A percentile compares a stretch with the other conserved stretches of the same genome.
These are phyloP conservation scores for Charadrius vociferus DNA, from an alignment of 2,113 vertebrate species.

Conservation along the genomic window DNA sequence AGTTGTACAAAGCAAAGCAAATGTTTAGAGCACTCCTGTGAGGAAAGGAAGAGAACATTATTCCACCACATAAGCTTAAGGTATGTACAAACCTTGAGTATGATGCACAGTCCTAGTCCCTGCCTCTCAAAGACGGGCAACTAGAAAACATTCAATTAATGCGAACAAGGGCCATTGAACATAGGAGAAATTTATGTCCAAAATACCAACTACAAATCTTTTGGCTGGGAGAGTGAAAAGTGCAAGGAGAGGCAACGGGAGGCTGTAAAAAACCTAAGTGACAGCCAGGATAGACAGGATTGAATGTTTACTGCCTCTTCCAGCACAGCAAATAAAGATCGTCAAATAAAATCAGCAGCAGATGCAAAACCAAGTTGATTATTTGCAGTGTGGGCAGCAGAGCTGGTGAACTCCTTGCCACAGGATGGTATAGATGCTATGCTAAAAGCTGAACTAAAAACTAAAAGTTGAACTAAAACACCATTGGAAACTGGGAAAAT, in stretches of 20 bases:
- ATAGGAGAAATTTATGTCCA: background rate
- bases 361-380: background rate
- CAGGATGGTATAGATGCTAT: accelerated
- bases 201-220: background rate
- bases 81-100: background rate
- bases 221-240: background rate
- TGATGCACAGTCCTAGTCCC: background rate
- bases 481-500: background rate
- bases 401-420: background rate
- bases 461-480: background rate
- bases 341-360: background rate
- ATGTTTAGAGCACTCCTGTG: background rate
- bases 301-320: background rate
- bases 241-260: background rate
- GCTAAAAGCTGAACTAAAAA: no score
- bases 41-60: background rate
- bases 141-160: background rate
- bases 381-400: background rate
- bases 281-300: background rate
- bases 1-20: background rate
- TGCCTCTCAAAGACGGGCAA: background rate
- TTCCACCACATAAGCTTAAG: background rate
- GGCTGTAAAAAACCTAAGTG: background rate
- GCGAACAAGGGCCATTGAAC: background rate
- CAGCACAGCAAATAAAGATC: background rate